A percentile compares a stretch with the other conserved stretches of the same genome.
Conservation (phyloP, 2,888 invertebrate genomes). For the Leptothorax acervorum region DNA sequence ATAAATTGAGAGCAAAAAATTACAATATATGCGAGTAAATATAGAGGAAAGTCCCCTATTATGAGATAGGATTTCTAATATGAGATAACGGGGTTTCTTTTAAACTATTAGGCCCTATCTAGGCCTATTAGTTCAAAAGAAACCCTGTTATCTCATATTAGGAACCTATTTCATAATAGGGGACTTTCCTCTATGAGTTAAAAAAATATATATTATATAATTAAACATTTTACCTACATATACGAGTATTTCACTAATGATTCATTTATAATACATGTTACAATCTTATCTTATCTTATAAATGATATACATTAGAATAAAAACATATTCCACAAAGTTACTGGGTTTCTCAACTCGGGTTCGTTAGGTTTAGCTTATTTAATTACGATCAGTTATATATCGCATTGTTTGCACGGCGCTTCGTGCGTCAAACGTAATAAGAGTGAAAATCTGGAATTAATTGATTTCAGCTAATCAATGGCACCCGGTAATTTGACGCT, state of each 20-base stretch:
- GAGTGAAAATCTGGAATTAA: constrained; percentile 32
- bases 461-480: constrained; percentile 57
- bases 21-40: background rate
- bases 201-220: background rate
- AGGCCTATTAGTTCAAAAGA: no score
- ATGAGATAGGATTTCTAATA: no score
- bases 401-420: background rate
- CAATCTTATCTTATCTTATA: background rate
- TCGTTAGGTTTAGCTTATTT: background rate
- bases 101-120: no score
- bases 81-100: no score
- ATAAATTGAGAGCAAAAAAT: background rate
- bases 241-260: background rate
- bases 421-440: background rate
- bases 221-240: background rate
- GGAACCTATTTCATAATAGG: no score
- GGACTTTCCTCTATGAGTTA: no score
- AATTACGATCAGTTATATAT: background rate
- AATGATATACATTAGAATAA: background rate
- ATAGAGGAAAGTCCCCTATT: no score
- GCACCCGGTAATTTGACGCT: constrained; percentile 42
- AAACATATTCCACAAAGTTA: background rate
- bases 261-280: background rate
- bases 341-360: background rate
- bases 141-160: no score